Percentiles rank a stretch among this genome's conserved stretches.
Conservation (phyloP, 2,113 vertebrate species). For the Deroptyus accipitrinus region DNA sequence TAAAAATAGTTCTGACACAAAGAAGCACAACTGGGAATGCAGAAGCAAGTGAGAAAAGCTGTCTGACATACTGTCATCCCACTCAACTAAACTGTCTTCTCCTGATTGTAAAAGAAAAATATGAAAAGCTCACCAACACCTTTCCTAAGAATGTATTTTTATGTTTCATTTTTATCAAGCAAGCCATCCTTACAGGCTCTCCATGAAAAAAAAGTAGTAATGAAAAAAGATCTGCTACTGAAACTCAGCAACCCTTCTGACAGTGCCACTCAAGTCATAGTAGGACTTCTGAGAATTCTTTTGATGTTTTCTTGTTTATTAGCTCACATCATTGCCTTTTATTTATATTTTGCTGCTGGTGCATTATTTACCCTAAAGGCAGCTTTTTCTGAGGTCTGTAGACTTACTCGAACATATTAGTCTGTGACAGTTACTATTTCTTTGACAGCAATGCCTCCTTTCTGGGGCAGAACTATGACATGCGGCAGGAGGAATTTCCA, state of each 20-base stretch:
- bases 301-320: neutral
- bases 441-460: neutral
- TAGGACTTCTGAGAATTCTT: neutral
- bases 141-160: neutral
- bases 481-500: neutral
- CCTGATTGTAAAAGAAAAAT: neutral
- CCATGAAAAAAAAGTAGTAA: neutral
- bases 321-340: neutral
- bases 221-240: neutral
- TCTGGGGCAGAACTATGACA: neutral
- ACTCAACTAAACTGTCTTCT: neutral
- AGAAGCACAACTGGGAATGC: neutral
- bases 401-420: neutral
- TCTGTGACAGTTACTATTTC: neutral
- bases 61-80: constrained; percentile 2
- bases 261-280: neutral
- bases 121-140: neutral
- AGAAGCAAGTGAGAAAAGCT: neutral
- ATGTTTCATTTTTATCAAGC: neutral
- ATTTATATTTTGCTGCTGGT: neutral
- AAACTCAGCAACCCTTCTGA: neutral
- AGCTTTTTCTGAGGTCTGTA: neutral
- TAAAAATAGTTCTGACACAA: constrained; percentile 7
- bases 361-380: neutral
- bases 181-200: neutral